Base-by-base conservation (phyloP, 2,888 invertebrate genomes). In the Dicycla oo region DNA sequence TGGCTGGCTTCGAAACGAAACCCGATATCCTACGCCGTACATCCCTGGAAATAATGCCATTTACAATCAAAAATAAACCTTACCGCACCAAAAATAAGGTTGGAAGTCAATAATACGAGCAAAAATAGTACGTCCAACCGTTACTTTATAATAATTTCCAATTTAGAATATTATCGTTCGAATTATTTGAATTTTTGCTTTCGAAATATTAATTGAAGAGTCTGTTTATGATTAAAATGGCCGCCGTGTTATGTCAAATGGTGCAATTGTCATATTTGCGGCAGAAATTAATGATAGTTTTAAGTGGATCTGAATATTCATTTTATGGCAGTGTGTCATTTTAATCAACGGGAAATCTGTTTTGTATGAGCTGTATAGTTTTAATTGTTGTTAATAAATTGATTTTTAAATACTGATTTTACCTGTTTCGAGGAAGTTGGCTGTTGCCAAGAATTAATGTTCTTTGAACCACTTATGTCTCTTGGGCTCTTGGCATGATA, bases 1-100 rank as follows among this genome's bases (percentile, higher is more conserved):
- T 92, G 90, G 90, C 87, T 87, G 93, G 93, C 91, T 93, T 91
- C 91, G 72, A 82, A 73, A 64, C 73, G 92, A 88, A 94, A 94
- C 89, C 65, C 78, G 93, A 94, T 92, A 93, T 77, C 78, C 69
- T 56, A 62, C 73, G 69, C 57, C 86, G 83, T 89, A 87, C 86
- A 88, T 88, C 88, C 86, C 87, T 88, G 85, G 75, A 65, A 70
- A 66, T 23, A 23, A 65, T 34, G 40, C 47, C 62, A 34, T 56
- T 34, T 8, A 57, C 68, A 78, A 69, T 30, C 63, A 18, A 86
- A 81, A 79, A 66, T 61, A 45, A 26, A 75, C 84, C 68, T 75
- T 86, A 77, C 30, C 0, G 0, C 0, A 8, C 6, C 0, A 11
- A 0, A 0, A 0, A 43, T 83, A 81, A 74, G 54, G 73, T 71